phyloP scores from a whole-genome alignment of 37 sponge, comb jelly and placozoan genomes.

The Agelas oroides region DNA sequence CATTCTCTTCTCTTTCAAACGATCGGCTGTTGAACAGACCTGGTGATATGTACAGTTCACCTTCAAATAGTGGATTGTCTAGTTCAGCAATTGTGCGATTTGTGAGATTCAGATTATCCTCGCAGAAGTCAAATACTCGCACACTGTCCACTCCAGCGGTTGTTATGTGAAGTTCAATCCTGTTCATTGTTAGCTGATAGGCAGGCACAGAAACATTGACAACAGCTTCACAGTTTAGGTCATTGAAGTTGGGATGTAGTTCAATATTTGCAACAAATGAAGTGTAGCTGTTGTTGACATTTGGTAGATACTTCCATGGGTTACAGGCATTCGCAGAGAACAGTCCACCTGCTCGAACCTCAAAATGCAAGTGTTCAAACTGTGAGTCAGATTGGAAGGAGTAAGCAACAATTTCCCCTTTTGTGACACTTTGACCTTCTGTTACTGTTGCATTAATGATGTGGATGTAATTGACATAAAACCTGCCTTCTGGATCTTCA shows the following conservation, averaged over 20 bases:
- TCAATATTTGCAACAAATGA: background rate
- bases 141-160: background rate
- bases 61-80: no score
- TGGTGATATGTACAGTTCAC: no score
- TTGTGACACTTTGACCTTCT: no score
- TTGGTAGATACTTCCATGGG: conserved; percentile 23
- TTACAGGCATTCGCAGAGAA: background rate
- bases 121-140: no score
- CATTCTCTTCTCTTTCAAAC: no score
- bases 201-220: conserved; percentile 10
- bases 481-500: background rate
- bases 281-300: background rate
- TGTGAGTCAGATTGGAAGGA: background rate
- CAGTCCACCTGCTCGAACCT: background rate
- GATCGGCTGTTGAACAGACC: no score
- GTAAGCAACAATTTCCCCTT: no score
- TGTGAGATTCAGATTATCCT: no score
- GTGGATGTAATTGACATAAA: background rate
- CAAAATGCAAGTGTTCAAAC: conserved; percentile 7
- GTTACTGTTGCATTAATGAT: no score
- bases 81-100: no score
- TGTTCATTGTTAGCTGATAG: background rate
- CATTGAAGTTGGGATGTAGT: conserved; percentile 1
- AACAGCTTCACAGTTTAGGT: background rate
- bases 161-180: conserved; percentile 10